These are phyloP conservation scores for Gopherus evgoodei DNA, from an alignment of 2,113 vertebrate genomes.

Conservation along the genomic window DNA sequence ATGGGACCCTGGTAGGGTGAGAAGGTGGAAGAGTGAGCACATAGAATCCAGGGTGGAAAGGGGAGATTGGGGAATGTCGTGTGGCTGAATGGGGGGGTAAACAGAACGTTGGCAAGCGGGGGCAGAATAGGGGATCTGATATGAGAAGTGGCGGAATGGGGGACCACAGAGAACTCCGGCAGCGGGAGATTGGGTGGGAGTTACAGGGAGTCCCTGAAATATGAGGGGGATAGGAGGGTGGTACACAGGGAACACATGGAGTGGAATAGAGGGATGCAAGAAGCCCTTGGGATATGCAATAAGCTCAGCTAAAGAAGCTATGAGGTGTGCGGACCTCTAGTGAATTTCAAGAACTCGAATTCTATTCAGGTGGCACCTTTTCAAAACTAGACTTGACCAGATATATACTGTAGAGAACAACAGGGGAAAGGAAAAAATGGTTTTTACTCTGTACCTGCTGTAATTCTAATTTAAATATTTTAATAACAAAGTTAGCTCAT, in stretches of 20 bases:
- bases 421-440: not conserved
- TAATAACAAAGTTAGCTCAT: not conserved
- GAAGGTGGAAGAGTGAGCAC: not conserved
- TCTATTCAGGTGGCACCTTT: not conserved
- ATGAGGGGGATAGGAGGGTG: not conserved
- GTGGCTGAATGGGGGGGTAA: not conserved
- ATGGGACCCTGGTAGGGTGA: too few species aligned
- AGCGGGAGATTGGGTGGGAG: not conserved
- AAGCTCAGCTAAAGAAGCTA: not conserved
- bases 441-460: not conserved
- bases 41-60: not conserved
- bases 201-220: not conserved
- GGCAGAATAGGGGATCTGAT: not conserved
- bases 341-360: not conserved
- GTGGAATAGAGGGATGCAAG: not conserved
- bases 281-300: not conserved
- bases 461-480: not conserved
- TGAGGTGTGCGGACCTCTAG: not conserved
- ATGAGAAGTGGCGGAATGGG: not conserved
- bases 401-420: not conserved
- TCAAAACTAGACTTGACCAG: not conserved
- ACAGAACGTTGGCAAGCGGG: not conserved
- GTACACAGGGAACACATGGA: not conserved
- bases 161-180: not conserved
- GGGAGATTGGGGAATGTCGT: not conserved